A percentile compares a stretch with the other conserved stretches of the same genome.
Conservation (phyloP, 2,113 vertebrate species). For the Syrrhaptes paradoxus region DNA sequence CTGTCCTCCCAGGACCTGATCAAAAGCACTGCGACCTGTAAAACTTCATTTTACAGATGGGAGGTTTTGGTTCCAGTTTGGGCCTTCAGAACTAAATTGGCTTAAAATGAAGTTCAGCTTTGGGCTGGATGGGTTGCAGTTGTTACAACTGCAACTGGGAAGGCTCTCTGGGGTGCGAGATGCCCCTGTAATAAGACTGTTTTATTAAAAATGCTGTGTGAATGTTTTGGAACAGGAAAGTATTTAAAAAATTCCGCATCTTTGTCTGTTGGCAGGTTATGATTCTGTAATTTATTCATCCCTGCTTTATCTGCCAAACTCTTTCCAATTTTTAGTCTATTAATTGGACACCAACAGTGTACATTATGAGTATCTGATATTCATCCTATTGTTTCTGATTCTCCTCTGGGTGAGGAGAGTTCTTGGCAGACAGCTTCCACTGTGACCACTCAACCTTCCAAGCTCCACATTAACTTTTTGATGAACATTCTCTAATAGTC, state of each 20-base stretch:
- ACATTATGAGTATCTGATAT: conserved; percentile 5
- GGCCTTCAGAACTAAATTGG: background rate
- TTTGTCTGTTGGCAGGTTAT: conserved; percentile 13
- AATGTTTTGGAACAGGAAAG: background rate
- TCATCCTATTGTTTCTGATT: conserved; percentile 6
- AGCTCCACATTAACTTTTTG: conserved; percentile 6
- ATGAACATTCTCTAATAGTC: conserved; percentile 16
- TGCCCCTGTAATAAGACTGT: background rate
- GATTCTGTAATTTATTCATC: conserved; percentile 28
- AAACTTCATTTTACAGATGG: background rate
- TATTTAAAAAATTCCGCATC: background rate
- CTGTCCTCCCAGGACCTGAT: background rate
- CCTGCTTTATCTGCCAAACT: conserved; percentile 38
- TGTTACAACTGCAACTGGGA: background rate
- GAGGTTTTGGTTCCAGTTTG: background rate
- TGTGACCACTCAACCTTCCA: conserved; percentile 18
- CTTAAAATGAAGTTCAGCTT: background rate
- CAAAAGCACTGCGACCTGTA: background rate
- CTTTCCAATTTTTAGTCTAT: conserved; percentile 32
- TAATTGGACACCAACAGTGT: conserved; percentile 47
- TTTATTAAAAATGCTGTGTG: background rate
- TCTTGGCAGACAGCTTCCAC: conserved; percentile 9
- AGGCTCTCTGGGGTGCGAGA: background rate
- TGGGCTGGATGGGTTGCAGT: background rate
- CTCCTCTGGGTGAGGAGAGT: conserved; percentile 1